These are phyloP conservation scores for Microctonus hyperodae DNA, from an alignment of 2,888 invertebrate species.

Conservation along the genomic window DNA sequence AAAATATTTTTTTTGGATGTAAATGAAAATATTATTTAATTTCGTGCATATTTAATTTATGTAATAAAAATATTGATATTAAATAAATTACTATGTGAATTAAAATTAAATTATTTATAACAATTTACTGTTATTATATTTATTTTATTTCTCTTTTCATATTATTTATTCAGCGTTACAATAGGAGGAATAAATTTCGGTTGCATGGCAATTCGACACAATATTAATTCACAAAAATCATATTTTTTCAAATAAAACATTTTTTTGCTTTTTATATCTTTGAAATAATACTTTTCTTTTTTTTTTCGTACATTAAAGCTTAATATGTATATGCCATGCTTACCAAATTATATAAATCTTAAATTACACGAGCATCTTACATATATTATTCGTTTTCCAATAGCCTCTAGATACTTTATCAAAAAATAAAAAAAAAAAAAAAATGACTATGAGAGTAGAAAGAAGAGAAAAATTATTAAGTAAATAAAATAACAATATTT, in stretches of 20 bases:
- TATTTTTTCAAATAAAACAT: constrained; percentile 11
- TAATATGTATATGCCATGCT: constrained; percentile 38
- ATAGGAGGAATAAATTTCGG: constrained; percentile 56
- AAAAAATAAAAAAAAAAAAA: constrained; percentile 33
- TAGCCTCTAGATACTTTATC: constrained; percentile 50
- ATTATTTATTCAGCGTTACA: constrained; percentile 57
- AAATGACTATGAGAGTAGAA: neutral
- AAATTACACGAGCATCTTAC: constrained; percentile 29
- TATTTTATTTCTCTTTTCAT: constrained; percentile 42
- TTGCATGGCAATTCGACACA: constrained; percentile 55
- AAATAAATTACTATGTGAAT: constrained; percentile 45
- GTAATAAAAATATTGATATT: constrained; percentile 60
- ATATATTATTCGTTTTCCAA: constrained; percentile 34
- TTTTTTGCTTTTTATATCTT: constrained; percentile 31
- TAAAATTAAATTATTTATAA: neutral
- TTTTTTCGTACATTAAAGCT: constrained; percentile 36
- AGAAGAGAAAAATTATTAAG: constrained; percentile 16
- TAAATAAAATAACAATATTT: neutral
- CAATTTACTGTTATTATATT: constrained; percentile 27
- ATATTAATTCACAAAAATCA: constrained; percentile 43
- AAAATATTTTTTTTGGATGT: too few species aligned
- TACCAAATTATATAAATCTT: constrained; percentile 42
- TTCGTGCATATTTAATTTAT: constrained; percentile 61
- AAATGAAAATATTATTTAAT: constrained; percentile 47
- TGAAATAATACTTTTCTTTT: constrained; percentile 40